phyloP scores from a whole-genome alignment of 2,888 invertebrate species.

The Cephonodes hylas region DNA sequence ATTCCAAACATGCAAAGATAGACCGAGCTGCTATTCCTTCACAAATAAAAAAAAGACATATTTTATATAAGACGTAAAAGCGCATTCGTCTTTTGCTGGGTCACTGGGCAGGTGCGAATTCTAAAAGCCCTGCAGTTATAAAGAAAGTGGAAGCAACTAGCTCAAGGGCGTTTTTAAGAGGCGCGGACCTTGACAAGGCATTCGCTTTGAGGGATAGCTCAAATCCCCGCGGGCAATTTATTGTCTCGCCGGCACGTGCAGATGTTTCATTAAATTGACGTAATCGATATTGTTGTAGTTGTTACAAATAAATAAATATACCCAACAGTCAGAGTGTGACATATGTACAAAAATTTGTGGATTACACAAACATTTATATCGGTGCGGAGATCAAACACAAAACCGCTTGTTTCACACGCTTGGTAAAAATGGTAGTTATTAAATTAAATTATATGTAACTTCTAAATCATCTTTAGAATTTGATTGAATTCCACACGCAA shows the following conservation, averaged over 20 bases:
- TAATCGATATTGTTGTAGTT: not conserved
- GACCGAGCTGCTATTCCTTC: too few species aligned
- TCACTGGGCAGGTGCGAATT: slow-evolving; percentile 1
- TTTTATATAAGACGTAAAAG: not conserved
- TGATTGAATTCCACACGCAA: too few species aligned
- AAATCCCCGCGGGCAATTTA: not conserved
- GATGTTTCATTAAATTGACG: not conserved
- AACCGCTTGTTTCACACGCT: too few species aligned
- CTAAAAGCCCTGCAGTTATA: not conserved
- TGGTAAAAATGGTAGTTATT: too few species aligned
- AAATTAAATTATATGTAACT: too few species aligned
- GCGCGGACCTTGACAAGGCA: not conserved
- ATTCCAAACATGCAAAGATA: too few species aligned
- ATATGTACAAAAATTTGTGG: too few species aligned
- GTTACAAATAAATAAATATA: not conserved
- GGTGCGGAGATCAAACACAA: too few species aligned
- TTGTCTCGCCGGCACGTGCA: not conserved
- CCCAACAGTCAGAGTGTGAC: too few species aligned
- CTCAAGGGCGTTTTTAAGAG: not conserved
- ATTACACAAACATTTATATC: too few species aligned
- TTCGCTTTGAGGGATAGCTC: not conserved
- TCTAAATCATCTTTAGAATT: too few species aligned
- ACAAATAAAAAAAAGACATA: not conserved
- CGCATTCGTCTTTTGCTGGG: not conserved
- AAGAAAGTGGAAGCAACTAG: not conserved